Conservation (phyloP, 2,113 vertebrate genomes). For the Epinephelus cyanopodus region DNA sequence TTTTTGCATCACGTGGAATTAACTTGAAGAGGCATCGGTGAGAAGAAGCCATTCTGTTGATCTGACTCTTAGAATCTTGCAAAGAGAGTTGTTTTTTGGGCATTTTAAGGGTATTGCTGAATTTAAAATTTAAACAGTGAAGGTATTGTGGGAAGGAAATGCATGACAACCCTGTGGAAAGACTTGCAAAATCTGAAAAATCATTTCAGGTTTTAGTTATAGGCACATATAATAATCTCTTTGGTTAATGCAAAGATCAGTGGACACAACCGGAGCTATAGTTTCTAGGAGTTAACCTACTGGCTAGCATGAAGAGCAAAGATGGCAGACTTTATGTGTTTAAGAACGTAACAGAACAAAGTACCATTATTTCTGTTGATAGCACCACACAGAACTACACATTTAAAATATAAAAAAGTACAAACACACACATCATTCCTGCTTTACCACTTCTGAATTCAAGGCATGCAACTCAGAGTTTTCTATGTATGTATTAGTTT, state of each 20-base stretch:
- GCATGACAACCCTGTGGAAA: background rate
- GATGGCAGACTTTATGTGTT: background rate
- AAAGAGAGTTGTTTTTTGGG: background rate
- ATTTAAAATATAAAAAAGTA: background rate
- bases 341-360: background rate
- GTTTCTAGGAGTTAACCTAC: background rate
- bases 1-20: slow-evolving; percentile 26
- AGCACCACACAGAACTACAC: background rate
- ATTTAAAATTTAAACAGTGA: background rate
- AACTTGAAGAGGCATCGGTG: background rate
- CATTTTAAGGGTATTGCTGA: background rate
- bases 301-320: background rate
- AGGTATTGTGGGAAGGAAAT: background rate
- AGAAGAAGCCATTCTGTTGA: background rate
- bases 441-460: background rate
- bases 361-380: background rate
- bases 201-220: background rate
- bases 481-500: slow-evolving; percentile 15
- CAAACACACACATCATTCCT: background rate
- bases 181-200: background rate
- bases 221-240: background rate
- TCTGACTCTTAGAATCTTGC: background rate
- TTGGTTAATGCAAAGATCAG: background rate
- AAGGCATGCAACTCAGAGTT: background rate
- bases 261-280: background rate